Conservation (phyloP, 2,113 vertebrate species). For the Sinocyclocheilus grahami region DNA sequence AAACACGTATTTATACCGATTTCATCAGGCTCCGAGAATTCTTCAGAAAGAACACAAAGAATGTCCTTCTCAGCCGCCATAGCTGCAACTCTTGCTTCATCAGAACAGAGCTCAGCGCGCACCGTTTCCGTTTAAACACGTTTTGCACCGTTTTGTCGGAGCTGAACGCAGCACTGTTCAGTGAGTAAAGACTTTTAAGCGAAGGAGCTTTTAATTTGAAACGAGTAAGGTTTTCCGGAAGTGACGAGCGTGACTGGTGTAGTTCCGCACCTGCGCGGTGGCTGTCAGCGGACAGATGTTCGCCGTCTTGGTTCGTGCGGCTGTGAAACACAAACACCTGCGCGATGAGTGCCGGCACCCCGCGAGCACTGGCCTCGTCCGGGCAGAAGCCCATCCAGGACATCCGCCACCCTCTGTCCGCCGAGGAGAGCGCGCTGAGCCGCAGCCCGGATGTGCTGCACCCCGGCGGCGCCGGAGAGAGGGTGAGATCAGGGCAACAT, state of each 20-base stretch:
- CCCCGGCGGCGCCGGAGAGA: conserved; percentile 77
- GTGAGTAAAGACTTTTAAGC: background rate
- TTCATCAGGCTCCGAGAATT: too few species aligned
- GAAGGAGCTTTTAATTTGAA: background rate
- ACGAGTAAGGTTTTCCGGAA: background rate
- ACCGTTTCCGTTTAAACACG: too few species aligned
- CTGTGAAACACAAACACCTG: conserved; percentile 32
- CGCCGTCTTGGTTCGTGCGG: conserved; percentile 26
- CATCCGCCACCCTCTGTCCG: conserved; percentile 90
- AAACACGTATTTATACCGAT: too few species aligned
- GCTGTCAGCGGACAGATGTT: conserved; percentile 62
- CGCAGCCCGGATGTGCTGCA: conserved; percentile 56
- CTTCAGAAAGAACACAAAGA: too few species aligned
- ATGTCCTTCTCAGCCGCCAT: too few species aligned
- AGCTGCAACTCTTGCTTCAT: too few species aligned
- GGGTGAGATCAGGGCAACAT: conserved; percentile 69
- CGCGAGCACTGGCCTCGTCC: conserved; percentile 85
- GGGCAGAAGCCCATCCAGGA: conserved; percentile 91
- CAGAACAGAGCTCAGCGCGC: too few species aligned
- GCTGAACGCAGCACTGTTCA: too few species aligned
- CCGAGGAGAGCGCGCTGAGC: conserved; percentile 80
- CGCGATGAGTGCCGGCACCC: conserved; percentile 75
- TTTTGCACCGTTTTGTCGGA: too few species aligned
- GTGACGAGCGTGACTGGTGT: conserved; percentile 53
- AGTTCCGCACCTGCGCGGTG: conserved; percentile 59